Conservation (phyloP, 2,888 invertebrate genomes). For the Hirtodrosophila trivittata region DNA sequence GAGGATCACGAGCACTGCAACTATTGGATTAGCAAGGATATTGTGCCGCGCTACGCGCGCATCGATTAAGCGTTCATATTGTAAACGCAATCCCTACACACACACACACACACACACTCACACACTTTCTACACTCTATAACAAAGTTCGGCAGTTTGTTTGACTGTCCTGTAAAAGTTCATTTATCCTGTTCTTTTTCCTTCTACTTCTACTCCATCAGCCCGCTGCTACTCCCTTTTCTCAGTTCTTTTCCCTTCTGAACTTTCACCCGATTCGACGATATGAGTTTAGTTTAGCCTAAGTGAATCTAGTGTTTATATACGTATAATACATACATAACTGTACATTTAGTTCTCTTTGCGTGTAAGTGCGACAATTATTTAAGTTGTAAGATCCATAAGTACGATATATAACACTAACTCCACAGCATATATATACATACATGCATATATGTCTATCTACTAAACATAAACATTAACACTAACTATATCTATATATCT, state of each 20-base stretch:
- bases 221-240: constrained; percentile 1
- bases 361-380: constrained; percentile 50
- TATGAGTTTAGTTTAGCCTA: constrained; percentile 73
- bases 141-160: constrained; percentile 42
- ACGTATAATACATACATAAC: constrained; percentile 52
- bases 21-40: constrained; percentile 89
- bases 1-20: constrained; percentile 90
- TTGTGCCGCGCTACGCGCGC: constrained; percentile 90
- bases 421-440: constrained; percentile 36
- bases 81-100: neutral
- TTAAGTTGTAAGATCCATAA: constrained; percentile 74
- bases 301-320: constrained; percentile 78
- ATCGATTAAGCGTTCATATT: constrained; percentile 86
- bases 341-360: constrained; percentile 77
- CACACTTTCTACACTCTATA: constrained; percentile 19
- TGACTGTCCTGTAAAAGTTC: constrained; percentile 12
- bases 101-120: neutral
- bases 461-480: constrained; percentile 46
- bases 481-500: constrained; percentile 46
- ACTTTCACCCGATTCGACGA: constrained; percentile 33
- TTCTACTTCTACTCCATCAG: constrained; percentile 4
- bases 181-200: neutral
- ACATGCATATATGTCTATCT: constrained; percentile 28
- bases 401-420: constrained; percentile 47
- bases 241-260: constrained; percentile 3